Evolutionary conservation across 2,888 invertebrate species (phyloP), one percentile per base, ranked within the genome.

Genomic region (Tachina lurida): DNA sequence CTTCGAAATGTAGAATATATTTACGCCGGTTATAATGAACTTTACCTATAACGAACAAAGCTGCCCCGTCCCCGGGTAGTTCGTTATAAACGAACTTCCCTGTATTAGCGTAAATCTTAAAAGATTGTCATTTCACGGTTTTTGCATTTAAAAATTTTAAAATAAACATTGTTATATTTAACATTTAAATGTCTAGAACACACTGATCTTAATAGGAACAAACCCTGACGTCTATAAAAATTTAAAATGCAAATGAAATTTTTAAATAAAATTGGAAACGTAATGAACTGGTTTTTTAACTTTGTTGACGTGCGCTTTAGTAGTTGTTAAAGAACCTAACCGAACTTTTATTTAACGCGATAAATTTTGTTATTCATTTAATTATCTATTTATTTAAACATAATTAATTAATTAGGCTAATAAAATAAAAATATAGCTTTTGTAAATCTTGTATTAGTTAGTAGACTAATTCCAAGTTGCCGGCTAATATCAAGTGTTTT

Each of bases 171-270:
- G 31, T 31, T 31, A 2, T 31, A 31, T 31, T 31, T 31, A 31
- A 31, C 3, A 15, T 52, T 52, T 84, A 75, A 84, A 81, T 87
- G 58, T 78, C 77, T 84, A 87, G 87, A 85, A 81, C 75, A 73
- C 31, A 10, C 56, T 71, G 43, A 71, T 65, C 60, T 19, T 62
- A 15, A 52, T 74, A 19, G 68, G 45, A 17, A 56, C 39, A 52
- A 75, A 68, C 68, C 31, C 67, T 60, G 67, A 19, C n/a, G 31
- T 68, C 17, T 17, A 31, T 67, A 41, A 54, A 45, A 60, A 52
- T 45, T 62, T 19, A 41, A 70, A 62, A 70, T 70, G 63, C 62
- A 70, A 76, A 56, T 76, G 63, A 70, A 47, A 47, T 49, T 70
- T 58, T 65, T 12, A 71, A 70, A 45, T 45, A n/a, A 70, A 82